phyloP scores from a whole-genome alignment of 1,140 invertebrate genomes.

The Metopolophium dirhodum region DNA sequence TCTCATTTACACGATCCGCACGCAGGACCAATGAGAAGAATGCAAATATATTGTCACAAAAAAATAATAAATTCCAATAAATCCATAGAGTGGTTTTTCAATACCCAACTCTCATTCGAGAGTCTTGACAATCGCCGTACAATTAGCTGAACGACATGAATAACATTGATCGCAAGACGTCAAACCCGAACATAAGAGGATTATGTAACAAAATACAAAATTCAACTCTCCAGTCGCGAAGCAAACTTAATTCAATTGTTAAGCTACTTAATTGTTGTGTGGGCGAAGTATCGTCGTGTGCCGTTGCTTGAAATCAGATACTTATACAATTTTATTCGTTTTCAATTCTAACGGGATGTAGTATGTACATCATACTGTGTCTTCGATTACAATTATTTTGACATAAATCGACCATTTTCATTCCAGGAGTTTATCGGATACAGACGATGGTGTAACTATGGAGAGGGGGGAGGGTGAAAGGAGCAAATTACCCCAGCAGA shows the following conservation, averaged over 20 bases:
- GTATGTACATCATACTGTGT: background rate
- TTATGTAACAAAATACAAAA: background rate
- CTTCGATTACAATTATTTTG: background rate
- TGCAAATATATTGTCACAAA: background rate
- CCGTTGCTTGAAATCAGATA: background rate
- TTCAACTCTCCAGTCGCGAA: background rate
- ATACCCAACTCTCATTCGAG: background rate
- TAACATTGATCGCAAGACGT: background rate
- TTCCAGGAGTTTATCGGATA: background rate
- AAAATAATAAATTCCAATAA: background rate
- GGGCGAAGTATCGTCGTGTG: background rate
- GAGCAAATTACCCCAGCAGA: too few species aligned
- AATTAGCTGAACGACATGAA: background rate
- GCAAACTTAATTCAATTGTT: background rate
- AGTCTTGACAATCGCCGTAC: background rate
- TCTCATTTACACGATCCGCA: background rate
- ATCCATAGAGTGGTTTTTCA: conserved; percentile 28
- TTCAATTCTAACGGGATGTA: background rate
- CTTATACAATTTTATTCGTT: background rate
- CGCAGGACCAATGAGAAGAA: background rate
- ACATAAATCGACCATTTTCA: background rate
- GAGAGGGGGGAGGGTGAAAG: too few species aligned
- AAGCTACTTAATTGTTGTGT: background rate
- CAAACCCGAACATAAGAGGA: background rate
- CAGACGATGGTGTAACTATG: too few species aligned